Percentiles rank a stretch among this genome's conserved stretches.
phyloP scores from a whole-genome alignment of 2,113 vertebrate genomes.

The Atractosteus spatula region DNA sequence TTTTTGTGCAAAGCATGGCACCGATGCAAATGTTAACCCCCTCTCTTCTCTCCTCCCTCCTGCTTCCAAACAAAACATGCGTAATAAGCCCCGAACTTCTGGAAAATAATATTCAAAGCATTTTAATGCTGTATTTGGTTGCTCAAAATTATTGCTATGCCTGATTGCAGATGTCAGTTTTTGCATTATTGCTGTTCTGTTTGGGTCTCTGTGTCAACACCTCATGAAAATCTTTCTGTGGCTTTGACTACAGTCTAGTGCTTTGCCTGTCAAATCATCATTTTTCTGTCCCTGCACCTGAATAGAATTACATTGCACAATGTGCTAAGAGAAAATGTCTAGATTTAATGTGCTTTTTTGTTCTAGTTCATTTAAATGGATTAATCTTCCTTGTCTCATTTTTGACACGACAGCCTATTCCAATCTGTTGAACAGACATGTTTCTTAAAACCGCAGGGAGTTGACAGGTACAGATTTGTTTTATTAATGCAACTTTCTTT shows the following conservation, averaged over 20 bases:
- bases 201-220: conserved; percentile 53
- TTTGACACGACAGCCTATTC: conserved; percentile 10
- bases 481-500: no score
- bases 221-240: conserved; percentile 48
- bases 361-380: conserved; percentile 55
- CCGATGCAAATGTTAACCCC: neutral
- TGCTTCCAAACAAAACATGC: conserved; percentile 3
- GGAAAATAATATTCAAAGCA: conserved; percentile 25
- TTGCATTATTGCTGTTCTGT: conserved; percentile 46
- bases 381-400: conserved; percentile 33
- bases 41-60: neutral
- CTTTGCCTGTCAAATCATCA: conserved; percentile 33
- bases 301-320: conserved; percentile 54
- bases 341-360: conserved; percentile 36
- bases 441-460: no score
- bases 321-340: conserved; percentile 33
- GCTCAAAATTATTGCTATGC: conserved; percentile 52
- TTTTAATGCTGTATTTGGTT: conserved; percentile 28
- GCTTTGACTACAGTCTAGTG: conserved; percentile 20
- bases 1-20: conserved; percentile 2
- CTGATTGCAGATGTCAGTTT: conserved; percentile 52
- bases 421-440: no score
- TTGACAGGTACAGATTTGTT: no score
- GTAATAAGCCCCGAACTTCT: neutral
- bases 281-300: conserved; percentile 59